Base-by-base conservation (phyloP, 2,113 vertebrate species). In the Nothocercus julius region DNA sequence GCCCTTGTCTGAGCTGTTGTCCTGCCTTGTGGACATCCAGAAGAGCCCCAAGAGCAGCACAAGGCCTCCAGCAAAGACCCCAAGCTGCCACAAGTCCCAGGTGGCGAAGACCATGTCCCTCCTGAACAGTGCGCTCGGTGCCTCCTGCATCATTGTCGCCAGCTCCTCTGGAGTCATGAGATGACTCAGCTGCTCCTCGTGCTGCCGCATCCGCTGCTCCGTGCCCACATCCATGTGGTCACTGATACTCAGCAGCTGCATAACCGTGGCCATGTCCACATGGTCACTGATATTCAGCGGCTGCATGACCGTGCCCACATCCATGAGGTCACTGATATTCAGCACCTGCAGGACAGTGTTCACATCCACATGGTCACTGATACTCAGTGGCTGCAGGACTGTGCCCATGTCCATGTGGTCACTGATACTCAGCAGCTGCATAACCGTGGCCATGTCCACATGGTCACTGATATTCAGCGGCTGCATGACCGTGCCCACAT, bases 331-430 rank as follows among this genome's bases (percentile, higher is more conserved):
- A 5, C 22, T 7, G 22, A 12, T 36, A 16, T 4, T n/a, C 10
- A 28, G 44, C 1, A 2, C 1, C 13, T 19, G 38, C 4, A 70
- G 56, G 13, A 51, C 2, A 6, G 36, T 17, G 36, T 10, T 28
- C 45, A 54, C 1, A 4, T 62, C 56, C 4, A 14, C 5, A 22
- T 2, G 3, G 5, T 42, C 7, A 4, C 22, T 9, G 22, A 12
- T 45, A 16, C 4, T 40, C 13, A n/a, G 44, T 0, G 5, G 3
- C 13, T 19, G 38, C 5, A 70, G 56, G 13, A 51, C 2, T 0
- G 5, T 62, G 45, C 4, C 34, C 10, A 4, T 1, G 4, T 63
- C 58, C 4, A 15, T 5, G 22, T 2, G 3, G 5, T 44, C 8
- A 4, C 24, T 10, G 24, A 11, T 44, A 15, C 4, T 38, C 9